These are phyloP conservation scores for Oryctes rhinoceros DNA, from an alignment of 1,140 invertebrate genomes.

Conservation along the genomic window DNA sequence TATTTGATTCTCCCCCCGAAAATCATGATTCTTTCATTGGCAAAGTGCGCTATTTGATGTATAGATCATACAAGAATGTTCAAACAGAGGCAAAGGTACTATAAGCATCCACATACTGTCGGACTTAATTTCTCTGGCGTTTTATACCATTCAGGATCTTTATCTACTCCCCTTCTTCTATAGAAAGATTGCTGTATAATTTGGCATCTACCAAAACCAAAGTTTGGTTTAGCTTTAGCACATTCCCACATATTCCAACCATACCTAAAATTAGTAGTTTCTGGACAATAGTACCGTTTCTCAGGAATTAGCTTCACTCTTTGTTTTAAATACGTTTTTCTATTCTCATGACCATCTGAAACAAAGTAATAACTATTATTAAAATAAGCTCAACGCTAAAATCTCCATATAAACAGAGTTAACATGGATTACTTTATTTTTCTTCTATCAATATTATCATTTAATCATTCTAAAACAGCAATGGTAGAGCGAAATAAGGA, in stretches of 20 bases:
- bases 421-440: too few species aligned
- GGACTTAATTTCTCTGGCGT: constrained; percentile 54
- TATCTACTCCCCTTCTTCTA: constrained; percentile 54
- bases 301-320: constrained; percentile 55
- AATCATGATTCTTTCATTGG: constrained; percentile 39
- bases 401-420: too few species aligned
- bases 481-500: too few species aligned
- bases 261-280: constrained; percentile 55
- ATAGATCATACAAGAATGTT: constrained; percentile 38
- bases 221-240: constrained; percentile 47
- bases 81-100: constrained; percentile 41
- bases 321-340: constrained; percentile 50
- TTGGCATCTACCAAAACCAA: constrained; percentile 54
- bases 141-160: constrained; percentile 58
- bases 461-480: too few species aligned
- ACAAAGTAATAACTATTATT: neutral
- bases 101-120: constrained; percentile 52
- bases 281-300: constrained; percentile 57
- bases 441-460: too few species aligned
- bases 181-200: constrained; percentile 59
- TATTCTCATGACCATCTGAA: constrained; percentile 18
- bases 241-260: constrained; percentile 58
- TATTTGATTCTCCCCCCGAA: neutral
- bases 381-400: too few species aligned
- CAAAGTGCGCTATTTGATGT: constrained; percentile 21